Base-by-base conservation (phyloP, 2,797 vertebrate species). In the Steatocranus sp. region DNA sequence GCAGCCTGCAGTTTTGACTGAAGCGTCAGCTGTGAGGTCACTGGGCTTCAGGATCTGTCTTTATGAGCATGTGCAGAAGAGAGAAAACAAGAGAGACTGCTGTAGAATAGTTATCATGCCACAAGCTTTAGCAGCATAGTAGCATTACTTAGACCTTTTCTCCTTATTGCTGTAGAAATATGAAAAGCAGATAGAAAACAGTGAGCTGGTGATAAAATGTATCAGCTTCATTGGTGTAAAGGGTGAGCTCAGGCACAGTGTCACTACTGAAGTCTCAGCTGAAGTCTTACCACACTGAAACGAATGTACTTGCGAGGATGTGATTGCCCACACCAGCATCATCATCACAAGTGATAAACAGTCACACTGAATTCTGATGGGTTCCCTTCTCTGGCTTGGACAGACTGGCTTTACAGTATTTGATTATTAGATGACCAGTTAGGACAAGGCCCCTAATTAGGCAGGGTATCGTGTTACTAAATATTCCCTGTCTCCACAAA, bases 11-110 rank as follows among this genome's bases (percentile, higher is more conserved):
- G 86, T 85, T 91, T 90, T 77, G 79, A 89, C 82, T 88, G 78
- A 85, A 83, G 86, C 74, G 15, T 89, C 87, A 87, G 85, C 83
- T 90, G 87, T 83, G 88, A 90, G 91, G 89, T 93, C 90, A 90
- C 84, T 79, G 77, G 76, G 78, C 82, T 87, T 85, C 80, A 61
- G 76, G 83, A 87, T 76, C 61, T 86, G 80, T 78, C 78, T 89
- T 80, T 84, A 43, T 86, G 78, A 68, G 66, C 63, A 77, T 88
- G 81, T 73, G 68, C 41, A 56, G 30, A 38, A 73, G 30, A 66
- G 63, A 76, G 27, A 83, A 77, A 92, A 74, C 75, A 83, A 70
- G 36, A 53, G 25, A 30, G 43, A 41, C 11, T 66, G 36, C 36
- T 32, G 27, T 58, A 36, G 36, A 53, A 25, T 49, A 30, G 68